phyloP scores from a whole-genome alignment of 1,140 invertebrate species.

The Bactericera cockerelli region DNA sequence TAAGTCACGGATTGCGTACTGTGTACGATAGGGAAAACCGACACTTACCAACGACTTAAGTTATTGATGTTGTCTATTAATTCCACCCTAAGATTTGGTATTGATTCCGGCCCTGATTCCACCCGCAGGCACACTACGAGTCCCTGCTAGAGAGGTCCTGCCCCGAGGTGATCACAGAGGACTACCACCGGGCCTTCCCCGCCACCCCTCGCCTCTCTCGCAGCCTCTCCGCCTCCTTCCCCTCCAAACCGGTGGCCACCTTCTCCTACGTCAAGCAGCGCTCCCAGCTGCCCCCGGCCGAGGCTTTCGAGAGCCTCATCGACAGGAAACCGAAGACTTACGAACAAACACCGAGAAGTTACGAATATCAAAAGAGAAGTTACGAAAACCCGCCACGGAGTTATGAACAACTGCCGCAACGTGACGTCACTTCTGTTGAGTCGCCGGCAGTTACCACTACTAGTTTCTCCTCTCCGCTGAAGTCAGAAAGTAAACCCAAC shows the following conservation, averaged over 20 bases:
- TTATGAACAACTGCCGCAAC: not conserved
- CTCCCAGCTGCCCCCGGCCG: not conserved
- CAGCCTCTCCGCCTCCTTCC: not conserved
- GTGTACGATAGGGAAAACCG: too few species aligned
- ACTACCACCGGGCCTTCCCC: not conserved
- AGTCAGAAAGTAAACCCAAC: too few species aligned
- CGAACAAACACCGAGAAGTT: too few species aligned
- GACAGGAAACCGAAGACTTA: not conserved
- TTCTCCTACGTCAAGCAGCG: not conserved
- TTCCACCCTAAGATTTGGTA: too few species aligned
- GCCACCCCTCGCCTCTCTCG: not conserved
- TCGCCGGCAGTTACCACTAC: not conserved
- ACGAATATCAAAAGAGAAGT: too few species aligned
- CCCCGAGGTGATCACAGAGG: not conserved
- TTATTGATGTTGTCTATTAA: too few species aligned
- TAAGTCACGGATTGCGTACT: too few species aligned
- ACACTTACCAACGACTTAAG: too few species aligned
- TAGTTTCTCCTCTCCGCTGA: not conserved
- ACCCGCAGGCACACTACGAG: constrained; percentile 2
- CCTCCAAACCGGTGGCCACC: not conserved
- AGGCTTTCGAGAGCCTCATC: not conserved
- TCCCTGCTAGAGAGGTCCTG: not conserved
- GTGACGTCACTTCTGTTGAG: not conserved
- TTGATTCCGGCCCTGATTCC: too few species aligned
- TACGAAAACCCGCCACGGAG: not conserved